These are phyloP conservation scores for Pollenia labialis DNA, from an alignment of 2,888 invertebrate genomes.

Conservation along the genomic window DNA sequence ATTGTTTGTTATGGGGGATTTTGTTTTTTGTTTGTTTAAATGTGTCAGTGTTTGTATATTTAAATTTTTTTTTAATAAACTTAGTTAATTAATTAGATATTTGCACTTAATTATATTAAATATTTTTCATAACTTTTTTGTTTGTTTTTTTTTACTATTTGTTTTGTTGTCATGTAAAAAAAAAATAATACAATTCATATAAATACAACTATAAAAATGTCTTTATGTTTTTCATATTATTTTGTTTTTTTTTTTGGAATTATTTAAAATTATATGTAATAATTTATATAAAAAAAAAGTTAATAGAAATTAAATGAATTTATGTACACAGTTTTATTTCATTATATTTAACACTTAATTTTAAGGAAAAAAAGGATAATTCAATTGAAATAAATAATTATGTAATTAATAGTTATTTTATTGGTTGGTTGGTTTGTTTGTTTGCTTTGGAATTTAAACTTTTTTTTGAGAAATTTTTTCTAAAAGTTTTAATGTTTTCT, in stretches of 20 bases:
- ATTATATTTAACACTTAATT: slow-evolving; percentile 52
- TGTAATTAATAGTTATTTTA: slow-evolving; percentile 31
- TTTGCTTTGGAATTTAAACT: slow-evolving; percentile 62
- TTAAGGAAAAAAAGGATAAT: background rate
- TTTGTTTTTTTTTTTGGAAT: slow-evolving; percentile 2
- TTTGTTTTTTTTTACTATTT: slow-evolving; percentile 23
- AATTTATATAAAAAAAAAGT: slow-evolving; percentile 4
- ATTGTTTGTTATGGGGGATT: slow-evolving; percentile 18
- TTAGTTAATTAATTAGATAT: slow-evolving; percentile 69
- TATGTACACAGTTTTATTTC: slow-evolving; percentile 21
- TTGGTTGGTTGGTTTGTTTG: slow-evolving; percentile 56
- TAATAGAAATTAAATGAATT: slow-evolving; percentile 35
- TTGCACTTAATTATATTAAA: slow-evolving; percentile 69
- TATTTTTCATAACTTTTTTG: slow-evolving; percentile 33
- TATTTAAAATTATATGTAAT: slow-evolving; percentile 30
- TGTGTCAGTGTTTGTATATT: slow-evolving; percentile 33
- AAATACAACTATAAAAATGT: slow-evolving; percentile 49
- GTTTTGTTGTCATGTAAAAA: slow-evolving; percentile 27
- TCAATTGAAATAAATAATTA: background rate
- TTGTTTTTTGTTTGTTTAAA: slow-evolving; percentile 9
- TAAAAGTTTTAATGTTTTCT: too few relatives aligned
- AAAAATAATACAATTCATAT: slow-evolving; percentile 53
- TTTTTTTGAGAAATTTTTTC: background rate
- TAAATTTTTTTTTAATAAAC: slow-evolving; percentile 36
- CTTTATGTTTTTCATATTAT: slow-evolving; percentile 13